These are phyloP conservation scores for Microcebus lehilahytsara DNA, from an alignment of 2,113 vertebrate species.

Conservation along the genomic window DNA sequence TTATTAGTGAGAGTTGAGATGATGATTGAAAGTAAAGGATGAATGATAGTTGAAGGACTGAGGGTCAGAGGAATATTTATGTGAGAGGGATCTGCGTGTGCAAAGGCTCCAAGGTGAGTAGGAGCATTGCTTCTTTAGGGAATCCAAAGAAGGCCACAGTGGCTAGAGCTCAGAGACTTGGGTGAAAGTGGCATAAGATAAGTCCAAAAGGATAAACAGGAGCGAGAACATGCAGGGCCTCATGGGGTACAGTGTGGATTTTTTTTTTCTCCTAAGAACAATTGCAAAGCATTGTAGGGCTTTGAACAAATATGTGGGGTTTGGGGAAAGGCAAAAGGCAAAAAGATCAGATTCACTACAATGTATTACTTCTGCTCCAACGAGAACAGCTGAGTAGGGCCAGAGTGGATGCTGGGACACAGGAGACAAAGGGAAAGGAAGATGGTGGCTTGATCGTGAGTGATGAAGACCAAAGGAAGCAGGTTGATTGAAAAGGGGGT, in stretches of 20 bases:
- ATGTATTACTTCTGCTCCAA: not conserved
- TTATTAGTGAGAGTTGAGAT: not conserved
- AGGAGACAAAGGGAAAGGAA: not conserved
- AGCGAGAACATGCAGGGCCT: not conserved
- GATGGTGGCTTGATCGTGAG: not conserved
- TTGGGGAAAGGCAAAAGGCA: too few species aligned
- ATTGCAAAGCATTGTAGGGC: not conserved
- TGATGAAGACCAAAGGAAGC: not conserved
- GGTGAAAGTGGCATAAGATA: not conserved
- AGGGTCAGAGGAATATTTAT: rapidly evolving
- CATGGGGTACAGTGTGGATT: rapidly evolving
- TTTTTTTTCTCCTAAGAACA: not conserved
- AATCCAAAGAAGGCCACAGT: not conserved
- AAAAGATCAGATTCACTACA: not conserved
- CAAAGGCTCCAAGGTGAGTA: not conserved
- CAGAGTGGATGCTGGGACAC: not conserved
- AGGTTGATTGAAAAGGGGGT: not conserved
- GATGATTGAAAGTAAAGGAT: not conserved
- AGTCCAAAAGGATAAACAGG: not conserved
- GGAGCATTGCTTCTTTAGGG: not conserved
- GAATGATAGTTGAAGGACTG: not conserved
- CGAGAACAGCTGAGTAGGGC: not conserved
- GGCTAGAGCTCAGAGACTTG: not conserved
- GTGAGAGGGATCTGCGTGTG: not conserved
- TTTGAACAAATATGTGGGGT: not conserved